Conservation (phyloP, 1,140 invertebrate species). For the Pachypsylla venusta region DNA sequence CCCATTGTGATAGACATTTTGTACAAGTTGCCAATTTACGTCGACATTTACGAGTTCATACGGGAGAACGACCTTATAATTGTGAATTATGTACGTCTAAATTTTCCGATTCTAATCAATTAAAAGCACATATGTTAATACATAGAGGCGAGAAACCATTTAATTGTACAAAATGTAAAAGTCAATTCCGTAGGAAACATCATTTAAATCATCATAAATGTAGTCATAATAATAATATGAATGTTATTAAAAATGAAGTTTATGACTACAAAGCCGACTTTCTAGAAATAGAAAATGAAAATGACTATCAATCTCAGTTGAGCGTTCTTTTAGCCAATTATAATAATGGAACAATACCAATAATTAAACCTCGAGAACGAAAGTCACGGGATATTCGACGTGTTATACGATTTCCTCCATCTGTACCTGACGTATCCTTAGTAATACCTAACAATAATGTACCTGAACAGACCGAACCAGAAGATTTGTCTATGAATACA, state of each 20-base stretch:
- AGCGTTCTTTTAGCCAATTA: conserved; percentile 6
- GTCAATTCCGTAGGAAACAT: conserved; percentile 63
- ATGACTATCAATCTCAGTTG: conserved; percentile 13
- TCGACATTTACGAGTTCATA: conserved; percentile 85
- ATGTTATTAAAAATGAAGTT: conserved; percentile 10
- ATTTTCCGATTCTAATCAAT: conserved; percentile 87
- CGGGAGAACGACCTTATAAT: conserved; percentile 83
- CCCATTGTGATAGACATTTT: conserved; percentile 78
- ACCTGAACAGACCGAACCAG: conserved; percentile 76
- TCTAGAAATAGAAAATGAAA: conserved; percentile 9
- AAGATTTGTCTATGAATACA: conserved; percentile 55
- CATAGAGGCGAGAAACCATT: conserved; percentile 84
- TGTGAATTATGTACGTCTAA: conserved; percentile 76
- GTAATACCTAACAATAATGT: conserved; percentile 23
- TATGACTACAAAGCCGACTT: conserved; percentile 9
- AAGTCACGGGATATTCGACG: conserved; percentile 28
- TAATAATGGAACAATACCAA: conserved; percentile 7
- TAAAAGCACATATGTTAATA: conserved; percentile 79
- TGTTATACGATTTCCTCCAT: conserved; percentile 25
- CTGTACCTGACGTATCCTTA: conserved; percentile 25
- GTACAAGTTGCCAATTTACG: conserved; percentile 89
- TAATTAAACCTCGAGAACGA: conserved; percentile 22
- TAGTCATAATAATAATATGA: conserved; percentile 5
- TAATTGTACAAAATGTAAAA: conserved; percentile 55
- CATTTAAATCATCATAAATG: conserved; percentile 57